A percentile compares a stretch with the other conserved stretches of the same genome.
Evolutionary conservation across 2,797 vertebrate genomes (phyloP).

Genomic region (Phoebastria nigripes): DNA sequence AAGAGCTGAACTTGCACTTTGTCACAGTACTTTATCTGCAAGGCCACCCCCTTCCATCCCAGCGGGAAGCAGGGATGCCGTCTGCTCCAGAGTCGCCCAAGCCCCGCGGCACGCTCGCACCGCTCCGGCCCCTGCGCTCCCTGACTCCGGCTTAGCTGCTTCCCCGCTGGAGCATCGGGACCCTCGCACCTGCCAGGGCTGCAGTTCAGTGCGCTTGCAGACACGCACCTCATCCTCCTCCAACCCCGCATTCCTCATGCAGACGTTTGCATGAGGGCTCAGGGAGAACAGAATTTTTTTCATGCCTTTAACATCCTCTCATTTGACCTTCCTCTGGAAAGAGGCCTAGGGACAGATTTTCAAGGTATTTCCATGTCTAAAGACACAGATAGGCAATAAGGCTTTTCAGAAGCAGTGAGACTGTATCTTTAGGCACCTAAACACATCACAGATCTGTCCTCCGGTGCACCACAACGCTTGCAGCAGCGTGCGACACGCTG

Average conservation of each 20-base stretch:
- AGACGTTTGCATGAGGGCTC: not conserved
- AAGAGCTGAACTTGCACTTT: not conserved
- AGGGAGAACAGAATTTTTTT: not conserved
- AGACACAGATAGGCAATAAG: not conserved
- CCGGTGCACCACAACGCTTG: fast-evolving
- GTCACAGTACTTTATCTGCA: not conserved
- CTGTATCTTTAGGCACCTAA: not conserved
- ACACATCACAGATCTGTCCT: not conserved
- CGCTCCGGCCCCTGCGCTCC: not conserved
- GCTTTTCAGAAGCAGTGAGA: not conserved
- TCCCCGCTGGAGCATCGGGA: not conserved
- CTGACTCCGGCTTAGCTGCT: not conserved
- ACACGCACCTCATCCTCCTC: not conserved
- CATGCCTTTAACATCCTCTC: not conserved
- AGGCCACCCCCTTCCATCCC: not conserved
- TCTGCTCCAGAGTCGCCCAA: not conserved
- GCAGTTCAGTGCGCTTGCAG: not conserved
- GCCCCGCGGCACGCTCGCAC: fast-evolving
- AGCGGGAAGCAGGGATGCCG: not conserved
- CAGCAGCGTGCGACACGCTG: not conserved
- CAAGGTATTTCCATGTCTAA: not conserved
- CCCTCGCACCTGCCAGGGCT: not conserved
- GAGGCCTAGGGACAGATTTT: not conserved
- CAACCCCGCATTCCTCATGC: fast-evolving
- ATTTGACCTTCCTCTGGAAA: not conserved